A percentile compares a stretch with the other conserved stretches of the same genome.
phyloP scores from a whole-genome alignment of 2,888 invertebrate genomes.

The Acleris emargana region DNA sequence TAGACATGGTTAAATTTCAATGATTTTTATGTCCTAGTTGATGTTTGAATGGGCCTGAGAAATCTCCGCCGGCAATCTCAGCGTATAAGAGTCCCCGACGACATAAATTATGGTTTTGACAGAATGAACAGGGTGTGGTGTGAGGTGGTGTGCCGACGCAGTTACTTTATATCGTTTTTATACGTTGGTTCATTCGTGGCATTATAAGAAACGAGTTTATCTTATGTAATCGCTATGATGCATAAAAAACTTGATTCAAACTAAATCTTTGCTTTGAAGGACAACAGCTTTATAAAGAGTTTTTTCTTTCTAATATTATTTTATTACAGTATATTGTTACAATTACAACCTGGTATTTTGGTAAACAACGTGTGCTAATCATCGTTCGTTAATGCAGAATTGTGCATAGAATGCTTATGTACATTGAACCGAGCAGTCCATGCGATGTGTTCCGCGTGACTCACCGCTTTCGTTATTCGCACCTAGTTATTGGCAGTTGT shows the following conservation, averaged over 20 bases:
- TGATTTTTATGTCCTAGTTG: too few relatives aligned
- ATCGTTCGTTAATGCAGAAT: slow-evolving; percentile 42
- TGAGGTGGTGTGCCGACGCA: slow-evolving; percentile 4
- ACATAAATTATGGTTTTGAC: slow-evolving; percentile 33
- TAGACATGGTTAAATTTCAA: too few relatives aligned
- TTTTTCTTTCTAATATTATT: not conserved
- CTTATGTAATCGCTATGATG: not conserved
- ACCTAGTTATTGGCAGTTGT: slow-evolving; percentile 54
- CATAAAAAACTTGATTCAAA: not conserved
- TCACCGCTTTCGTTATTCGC: slow-evolving; percentile 73
- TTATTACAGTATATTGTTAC: slow-evolving; percentile 22
- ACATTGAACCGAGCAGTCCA: slow-evolving; percentile 43
- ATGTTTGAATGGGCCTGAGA: too few relatives aligned
- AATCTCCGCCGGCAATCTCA: slow-evolving; percentile 43
- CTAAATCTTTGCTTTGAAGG: not conserved
- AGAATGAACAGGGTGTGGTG: slow-evolving; percentile 27
- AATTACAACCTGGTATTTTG: slow-evolving; percentile 15
- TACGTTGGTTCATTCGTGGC: slow-evolving; percentile 11
- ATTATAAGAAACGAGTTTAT: slow-evolving; percentile 11
- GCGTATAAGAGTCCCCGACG: slow-evolving; percentile 37
- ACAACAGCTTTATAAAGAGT: not conserved
- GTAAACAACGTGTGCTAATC: slow-evolving; percentile 32
- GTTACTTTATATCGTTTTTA: slow-evolving; percentile 11
- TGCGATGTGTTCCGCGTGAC: slow-evolving; percentile 59
- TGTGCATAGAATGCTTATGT: slow-evolving; percentile 46